Percentiles rank a stretch among this genome's conserved stretches.
phyloP scores from a whole-genome alignment of 2,797 vertebrate genomes.

The Fratercula arctica region DNA sequence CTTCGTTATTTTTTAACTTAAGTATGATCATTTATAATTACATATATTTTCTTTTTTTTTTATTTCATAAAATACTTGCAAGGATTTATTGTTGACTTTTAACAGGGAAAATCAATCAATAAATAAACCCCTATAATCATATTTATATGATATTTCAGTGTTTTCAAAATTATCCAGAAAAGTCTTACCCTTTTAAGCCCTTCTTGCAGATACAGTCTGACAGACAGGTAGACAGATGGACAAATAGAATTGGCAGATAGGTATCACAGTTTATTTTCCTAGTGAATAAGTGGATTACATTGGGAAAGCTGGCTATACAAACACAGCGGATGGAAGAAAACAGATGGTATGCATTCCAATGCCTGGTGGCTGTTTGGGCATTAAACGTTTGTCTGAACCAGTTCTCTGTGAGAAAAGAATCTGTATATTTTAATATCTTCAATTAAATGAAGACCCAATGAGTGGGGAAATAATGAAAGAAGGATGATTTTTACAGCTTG shows the following conservation, averaged over 20 bases:
- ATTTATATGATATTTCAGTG: not conserved
- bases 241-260: slow-evolving; percentile 25
- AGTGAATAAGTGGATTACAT: slow-evolving; percentile 6
- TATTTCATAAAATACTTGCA: not conserved
- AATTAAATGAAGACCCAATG: not conserved
- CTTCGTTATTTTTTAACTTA: not conserved
- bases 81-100: not conserved
- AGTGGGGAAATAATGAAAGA: not conserved
- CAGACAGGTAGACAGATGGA: slow-evolving; percentile 42
- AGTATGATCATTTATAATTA: not conserved
- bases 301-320: slow-evolving; percentile 35
- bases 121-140: not conserved
- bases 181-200: not conserved
- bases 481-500: not conserved
- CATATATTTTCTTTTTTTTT: not conserved
- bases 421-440: not conserved
- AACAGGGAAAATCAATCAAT: not conserved
- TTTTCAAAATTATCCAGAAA: not conserved
- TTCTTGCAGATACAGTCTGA: not conserved
- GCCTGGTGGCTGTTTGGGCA: slow-evolving; percentile 9
- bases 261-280: slow-evolving; percentile 53
- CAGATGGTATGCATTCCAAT: slow-evolving; percentile 12
- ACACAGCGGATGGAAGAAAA: slow-evolving; percentile 26
- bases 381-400: slow-evolving; percentile 26
- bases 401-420: not conserved